phyloP scores from a whole-genome alignment of 2,797 vertebrate species.

The Phaenicophaeus curvirostris region DNA sequence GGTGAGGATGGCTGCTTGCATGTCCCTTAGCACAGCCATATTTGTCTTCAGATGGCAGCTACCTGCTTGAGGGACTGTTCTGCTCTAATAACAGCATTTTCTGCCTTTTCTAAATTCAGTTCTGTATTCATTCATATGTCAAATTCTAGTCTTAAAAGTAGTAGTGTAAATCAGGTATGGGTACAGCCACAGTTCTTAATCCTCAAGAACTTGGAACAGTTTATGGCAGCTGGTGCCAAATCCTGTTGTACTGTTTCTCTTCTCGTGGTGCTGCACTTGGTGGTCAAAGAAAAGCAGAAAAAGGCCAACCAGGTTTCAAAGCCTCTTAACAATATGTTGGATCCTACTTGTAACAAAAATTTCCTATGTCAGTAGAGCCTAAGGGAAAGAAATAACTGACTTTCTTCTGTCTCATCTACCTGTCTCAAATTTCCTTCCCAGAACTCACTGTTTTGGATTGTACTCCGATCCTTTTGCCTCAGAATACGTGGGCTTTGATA shows the following conservation, averaged over 20 bases:
- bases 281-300: not conserved
- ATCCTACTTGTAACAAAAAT: not conserved
- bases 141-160: not conserved
- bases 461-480: not conserved
- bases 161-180: not conserved
- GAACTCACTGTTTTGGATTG: not conserved
- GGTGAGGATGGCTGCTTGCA: rapidly evolving
- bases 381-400: not conserved
- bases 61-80: not conserved
- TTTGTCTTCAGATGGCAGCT: not conserved
- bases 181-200: not conserved
- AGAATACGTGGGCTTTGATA: not conserved
- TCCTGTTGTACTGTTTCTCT: not conserved
- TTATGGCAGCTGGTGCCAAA: not conserved
- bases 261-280: not conserved
- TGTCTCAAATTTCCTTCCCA: not conserved
- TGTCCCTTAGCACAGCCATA: rapidly evolving
- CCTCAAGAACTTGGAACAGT: not conserved
- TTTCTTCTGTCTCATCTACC: not conserved
- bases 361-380: not conserved
- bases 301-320: not conserved
- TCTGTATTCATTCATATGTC: not conserved
- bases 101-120: not conserved
- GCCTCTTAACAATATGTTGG: not conserved
- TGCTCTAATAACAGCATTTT: not conserved